Evolutionary conservation across 2,888 invertebrate species (phyloP).

Genomic region (Mimas tiliae): DNA sequence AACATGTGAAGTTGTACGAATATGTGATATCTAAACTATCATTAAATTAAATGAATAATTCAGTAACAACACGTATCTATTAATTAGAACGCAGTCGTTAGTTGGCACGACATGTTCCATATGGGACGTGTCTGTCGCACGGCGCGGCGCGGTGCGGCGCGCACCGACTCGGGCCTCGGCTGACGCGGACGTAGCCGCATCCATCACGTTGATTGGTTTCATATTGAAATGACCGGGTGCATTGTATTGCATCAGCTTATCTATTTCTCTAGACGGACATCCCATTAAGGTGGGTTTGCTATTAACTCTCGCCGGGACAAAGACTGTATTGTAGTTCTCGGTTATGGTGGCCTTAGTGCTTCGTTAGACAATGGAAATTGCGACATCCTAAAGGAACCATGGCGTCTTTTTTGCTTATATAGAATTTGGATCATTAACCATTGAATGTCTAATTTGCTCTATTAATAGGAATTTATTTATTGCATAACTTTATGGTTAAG

Average conservation of each 20-base stretch:
- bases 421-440: background rate
- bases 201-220: constrained; percentile 74
- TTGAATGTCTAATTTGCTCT: constrained; percentile 4
- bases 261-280: constrained; percentile 49
- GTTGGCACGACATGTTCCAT: constrained; percentile 57
- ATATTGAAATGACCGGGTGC: constrained; percentile 65
- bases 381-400: background rate
- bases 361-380: constrained; percentile 28
- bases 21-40: background rate
- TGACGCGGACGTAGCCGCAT: constrained; percentile 44
- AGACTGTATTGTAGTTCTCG: constrained; percentile 40
- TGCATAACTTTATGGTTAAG: constrained; percentile 4
- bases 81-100: constrained; percentile 68
- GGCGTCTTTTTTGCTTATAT: background rate
- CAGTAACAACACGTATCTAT: constrained; percentile 57
- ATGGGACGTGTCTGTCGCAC: constrained; percentile 53
- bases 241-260: constrained; percentile 55
- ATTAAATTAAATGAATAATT: constrained; percentile 36
- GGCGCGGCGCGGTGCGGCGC: constrained; percentile 33
- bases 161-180: no score
- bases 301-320: constrained; percentile 43
- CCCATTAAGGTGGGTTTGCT: constrained; percentile 53
- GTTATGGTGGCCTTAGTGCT: constrained; percentile 36
- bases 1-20: background rate
- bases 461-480: background rate